Conservation (phyloP, 2,113 vertebrate genomes). For the Zapornia atra region DNA sequence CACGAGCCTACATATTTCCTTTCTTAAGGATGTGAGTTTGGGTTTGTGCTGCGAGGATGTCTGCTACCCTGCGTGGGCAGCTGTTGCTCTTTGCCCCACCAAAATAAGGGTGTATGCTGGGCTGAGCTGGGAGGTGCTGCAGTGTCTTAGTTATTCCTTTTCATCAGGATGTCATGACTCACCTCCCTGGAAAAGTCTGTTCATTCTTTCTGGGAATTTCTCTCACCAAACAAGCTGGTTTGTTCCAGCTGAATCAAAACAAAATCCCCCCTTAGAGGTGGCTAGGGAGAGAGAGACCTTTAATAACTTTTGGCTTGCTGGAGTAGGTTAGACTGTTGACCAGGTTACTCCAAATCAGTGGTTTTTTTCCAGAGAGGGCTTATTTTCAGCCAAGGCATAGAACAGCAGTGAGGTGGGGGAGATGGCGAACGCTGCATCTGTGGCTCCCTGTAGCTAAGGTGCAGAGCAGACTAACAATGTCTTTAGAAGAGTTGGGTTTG, state of each 20-base stretch:
- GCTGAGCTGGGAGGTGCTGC: conserved; percentile 41
- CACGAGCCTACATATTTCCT: not conserved
- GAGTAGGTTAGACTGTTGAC: not conserved
- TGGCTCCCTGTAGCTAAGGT: not conserved
- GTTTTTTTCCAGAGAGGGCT: not conserved
- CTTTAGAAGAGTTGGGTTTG: not conserved
- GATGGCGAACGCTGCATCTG: not conserved
- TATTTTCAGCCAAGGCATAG: not conserved
- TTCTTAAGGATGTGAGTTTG: not conserved
- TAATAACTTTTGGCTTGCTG: not conserved
- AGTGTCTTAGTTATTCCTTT: conserved; percentile 14
- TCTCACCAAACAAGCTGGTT: conserved; percentile 15
- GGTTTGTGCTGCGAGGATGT: not conserved
- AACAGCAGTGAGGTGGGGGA: not conserved
- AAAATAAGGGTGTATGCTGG: conserved; percentile 17
- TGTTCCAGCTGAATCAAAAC: conserved; percentile 11
- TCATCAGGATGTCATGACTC: conserved; percentile 40
- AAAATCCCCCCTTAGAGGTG: not conserved
- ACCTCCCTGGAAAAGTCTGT: conserved; percentile 63
- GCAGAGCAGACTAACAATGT: not conserved
- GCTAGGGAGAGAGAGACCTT: not conserved
- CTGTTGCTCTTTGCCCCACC: not conserved
- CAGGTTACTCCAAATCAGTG: not conserved
- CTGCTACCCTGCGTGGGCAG: not conserved
- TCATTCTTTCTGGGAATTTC: conserved; percentile 57